A percentile compares a stretch with the other conserved stretches of the same genome.
Conservation (phyloP, 1,140 invertebrate genomes). For the Cotesia glomerata region DNA sequence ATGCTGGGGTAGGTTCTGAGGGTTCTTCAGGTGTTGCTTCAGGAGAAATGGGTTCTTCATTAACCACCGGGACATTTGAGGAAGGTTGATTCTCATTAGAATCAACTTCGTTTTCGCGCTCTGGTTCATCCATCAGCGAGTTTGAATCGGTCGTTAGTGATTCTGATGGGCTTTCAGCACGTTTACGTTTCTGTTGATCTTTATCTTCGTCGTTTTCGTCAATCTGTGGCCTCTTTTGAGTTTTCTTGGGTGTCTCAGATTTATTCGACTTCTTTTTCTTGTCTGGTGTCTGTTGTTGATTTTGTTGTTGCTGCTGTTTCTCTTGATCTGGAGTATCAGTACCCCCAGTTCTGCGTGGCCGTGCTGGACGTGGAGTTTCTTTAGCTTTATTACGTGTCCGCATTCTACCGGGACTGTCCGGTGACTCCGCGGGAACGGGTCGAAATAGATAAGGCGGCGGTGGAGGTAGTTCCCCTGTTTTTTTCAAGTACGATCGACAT, state of each 20-base stretch:
- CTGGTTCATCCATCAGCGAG: conserved; percentile 78
- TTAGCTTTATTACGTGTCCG: conserved; percentile 86
- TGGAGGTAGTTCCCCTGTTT: conserved; percentile 80
- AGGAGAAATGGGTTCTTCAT: conserved; percentile 40
- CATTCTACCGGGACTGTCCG: conserved; percentile 85
- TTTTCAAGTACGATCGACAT: conserved; percentile 82
- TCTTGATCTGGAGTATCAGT: conserved; percentile 77
- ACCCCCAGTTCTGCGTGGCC: conserved; percentile 69
- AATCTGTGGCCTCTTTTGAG: conserved; percentile 73
- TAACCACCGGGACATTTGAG: conserved; percentile 59
- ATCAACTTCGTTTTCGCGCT: conserved; percentile 60
- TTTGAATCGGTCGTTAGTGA: conserved; percentile 83
- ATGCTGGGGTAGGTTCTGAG: conserved; percentile 52
- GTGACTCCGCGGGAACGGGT: conserved; percentile 75
- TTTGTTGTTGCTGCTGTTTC: conserved; percentile 58
- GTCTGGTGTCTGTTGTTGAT: conserved; percentile 52
- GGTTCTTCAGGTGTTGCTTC: conserved; percentile 57
- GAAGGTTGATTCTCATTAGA: conserved; percentile 66
- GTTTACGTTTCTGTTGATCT: conserved; percentile 75
- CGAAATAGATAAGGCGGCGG: conserved; percentile 74
- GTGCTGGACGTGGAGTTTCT: conserved; percentile 72
- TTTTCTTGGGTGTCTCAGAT: conserved; percentile 73
- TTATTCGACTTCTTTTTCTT: conserved; percentile 71
- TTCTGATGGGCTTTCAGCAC: conserved; percentile 77
- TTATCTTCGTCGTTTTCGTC: conserved; percentile 71